Evolutionary conservation across 2,888 invertebrate genomes (phyloP).

Genomic region (Ophion slaviceki): DNA sequence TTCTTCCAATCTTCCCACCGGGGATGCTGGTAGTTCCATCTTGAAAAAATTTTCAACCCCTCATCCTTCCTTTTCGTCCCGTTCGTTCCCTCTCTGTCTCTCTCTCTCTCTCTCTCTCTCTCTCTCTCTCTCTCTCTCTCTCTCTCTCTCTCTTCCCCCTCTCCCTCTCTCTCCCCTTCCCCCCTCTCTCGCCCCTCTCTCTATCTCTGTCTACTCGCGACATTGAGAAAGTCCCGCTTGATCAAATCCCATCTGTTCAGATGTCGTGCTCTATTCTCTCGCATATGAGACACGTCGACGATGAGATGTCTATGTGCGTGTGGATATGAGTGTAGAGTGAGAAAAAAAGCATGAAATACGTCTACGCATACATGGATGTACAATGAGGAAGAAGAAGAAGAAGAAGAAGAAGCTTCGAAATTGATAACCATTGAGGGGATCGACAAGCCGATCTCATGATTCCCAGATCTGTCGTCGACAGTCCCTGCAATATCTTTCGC

Average conservation of each 20-base stretch:
- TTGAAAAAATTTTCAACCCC: constrained; percentile 55
- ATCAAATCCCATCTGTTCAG: constrained; percentile 47
- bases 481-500: background rate
- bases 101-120: too few species aligned
- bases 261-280: constrained; percentile 4
- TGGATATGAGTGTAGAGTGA: background rate
- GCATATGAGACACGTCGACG: background rate
- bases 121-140: constrained; percentile 1
- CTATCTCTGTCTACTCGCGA: constrained; percentile 2
- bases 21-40: constrained; percentile 34
- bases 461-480: constrained; percentile 30
- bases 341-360: background rate
- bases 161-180: background rate
- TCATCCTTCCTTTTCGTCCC: constrained; percentile 24
- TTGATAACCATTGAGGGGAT: constrained; percentile 48
- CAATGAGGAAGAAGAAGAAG: background rate
- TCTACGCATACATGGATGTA: background rate
- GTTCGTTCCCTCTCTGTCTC: too few species aligned
- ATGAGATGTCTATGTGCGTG: background rate
- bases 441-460: constrained; percentile 35
- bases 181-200: background rate
- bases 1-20: constrained; percentile 11
- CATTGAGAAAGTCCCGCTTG: constrained; percentile 48
- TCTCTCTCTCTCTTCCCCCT: background rate
- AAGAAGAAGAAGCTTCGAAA: constrained; percentile 16